Percentiles rank a stretch among this genome's conserved stretches.
Evolutionary conservation across 2,797 vertebrate genomes (phyloP).

Genomic region (Gallinago solitaria): DNA sequence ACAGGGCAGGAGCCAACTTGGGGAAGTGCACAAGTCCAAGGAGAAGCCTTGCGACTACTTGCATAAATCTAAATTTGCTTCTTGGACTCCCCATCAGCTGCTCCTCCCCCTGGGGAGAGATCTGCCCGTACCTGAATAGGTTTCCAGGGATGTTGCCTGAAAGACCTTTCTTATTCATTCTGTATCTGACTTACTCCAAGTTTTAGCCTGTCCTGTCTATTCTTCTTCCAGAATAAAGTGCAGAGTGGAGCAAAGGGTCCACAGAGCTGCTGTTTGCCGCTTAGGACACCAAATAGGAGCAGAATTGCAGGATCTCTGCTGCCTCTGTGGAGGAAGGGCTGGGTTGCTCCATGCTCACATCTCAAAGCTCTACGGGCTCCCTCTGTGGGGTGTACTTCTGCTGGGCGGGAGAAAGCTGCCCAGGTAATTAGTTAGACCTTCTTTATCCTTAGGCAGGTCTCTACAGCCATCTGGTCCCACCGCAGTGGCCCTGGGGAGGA

Average conservation of each 20-base stretch:
- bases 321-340: not conserved
- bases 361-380: not conserved
- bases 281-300: fast-evolving
- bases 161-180: not conserved
- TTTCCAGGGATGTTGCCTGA: not conserved
- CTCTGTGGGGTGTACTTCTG: not conserved
- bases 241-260: not conserved
- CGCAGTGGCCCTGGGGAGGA: not conserved
- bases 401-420: not conserved
- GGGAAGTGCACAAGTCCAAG: fast-evolving
- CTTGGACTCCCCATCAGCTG: not conserved
- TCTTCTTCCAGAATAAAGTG: not conserved
- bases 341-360: not conserved
- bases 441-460: not conserved
- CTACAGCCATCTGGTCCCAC: not conserved
- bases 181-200: not conserved
- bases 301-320: not conserved
- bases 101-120: not conserved
- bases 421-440: not conserved
- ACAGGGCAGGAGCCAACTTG: not conserved
- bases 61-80: not conserved
- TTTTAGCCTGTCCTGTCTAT: not conserved
- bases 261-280: not conserved
- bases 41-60: not conserved
- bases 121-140: not conserved